Evolutionary conservation across 2,888 invertebrate species (phyloP), one percentile per base, ranked within the genome.

Genomic region (Amaurobius ferox): DNA sequence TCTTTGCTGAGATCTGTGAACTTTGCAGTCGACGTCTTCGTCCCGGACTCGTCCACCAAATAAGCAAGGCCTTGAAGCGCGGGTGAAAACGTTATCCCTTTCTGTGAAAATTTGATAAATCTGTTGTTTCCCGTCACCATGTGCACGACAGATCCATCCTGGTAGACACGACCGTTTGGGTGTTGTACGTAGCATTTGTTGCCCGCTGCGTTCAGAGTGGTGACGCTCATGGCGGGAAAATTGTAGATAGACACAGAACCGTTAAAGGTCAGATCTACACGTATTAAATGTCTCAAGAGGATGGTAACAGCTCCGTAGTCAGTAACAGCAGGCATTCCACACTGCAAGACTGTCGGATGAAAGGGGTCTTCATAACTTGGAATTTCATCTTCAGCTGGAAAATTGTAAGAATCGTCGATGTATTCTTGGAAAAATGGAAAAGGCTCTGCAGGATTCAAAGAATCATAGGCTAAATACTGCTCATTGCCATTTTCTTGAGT

Each of bases 51-150:
- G 91, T 97, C 97, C 71, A 97, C 96, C 88, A 97, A 92, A 91
- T 96, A 97, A 72, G 96, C 96, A 88, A 97, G 92, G 55, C 96
- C 96, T 90, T 96, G 96, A 89, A 95, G 95, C 90, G 96, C 95
- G 88, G 96, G 95, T 61, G 96, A 96, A 91, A 97, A 97, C 89
- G 96, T 96, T 0, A 97, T 95, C 0, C 97, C 96, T 91, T 96
- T 96, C 92, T 96, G 95, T 96, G 96, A 97, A 96, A 97, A 96
- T 91, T 97, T 97, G 70, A 96, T 97, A 32, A 79, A 35, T 3
- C 74, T 29, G 5, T 74, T 71, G 28, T 77, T 62, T 3, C 55
- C 79, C 1, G 73, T 87, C 66, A 89, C 64, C 76, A 89, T 67
- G 90, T 91, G 90, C 87, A 91, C 91, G 93, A 94, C 92, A 91